These are phyloP conservation scores for Cetonia aurata DNA, from an alignment of 2,888 invertebrate species.

Conservation along the genomic window DNA sequence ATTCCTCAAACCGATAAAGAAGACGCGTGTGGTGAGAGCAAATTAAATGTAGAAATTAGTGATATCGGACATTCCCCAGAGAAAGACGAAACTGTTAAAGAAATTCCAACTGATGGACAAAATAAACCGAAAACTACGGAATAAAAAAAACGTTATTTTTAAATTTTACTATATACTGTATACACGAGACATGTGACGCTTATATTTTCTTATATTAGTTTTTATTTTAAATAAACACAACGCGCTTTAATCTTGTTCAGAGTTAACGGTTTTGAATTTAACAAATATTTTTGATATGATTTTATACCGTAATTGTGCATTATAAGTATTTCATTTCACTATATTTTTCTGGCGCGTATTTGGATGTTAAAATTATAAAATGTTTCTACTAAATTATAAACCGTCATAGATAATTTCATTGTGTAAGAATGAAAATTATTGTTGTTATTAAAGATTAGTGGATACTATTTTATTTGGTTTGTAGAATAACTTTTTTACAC, in stretches of 20 bases:
- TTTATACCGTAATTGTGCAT: conserved; percentile 1
- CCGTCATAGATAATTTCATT: background rate
- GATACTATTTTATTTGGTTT: conserved; percentile 29
- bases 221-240: conserved; percentile 2
- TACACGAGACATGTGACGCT: conserved; percentile 7
- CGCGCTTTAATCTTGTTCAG: background rate
- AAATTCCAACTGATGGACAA: background rate
- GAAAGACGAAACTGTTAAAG: conserved; percentile 13
- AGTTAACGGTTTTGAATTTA: conserved; percentile 9
- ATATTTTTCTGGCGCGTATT: conserved; percentile 2
- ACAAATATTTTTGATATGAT: conserved; percentile 21
- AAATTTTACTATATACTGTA: conserved; percentile 12
- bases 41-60: conserved; percentile 9
- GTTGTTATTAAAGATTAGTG: conserved; percentile 12
- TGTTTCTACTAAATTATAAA: background rate
- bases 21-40: background rate
- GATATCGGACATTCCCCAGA: conserved; percentile 36
- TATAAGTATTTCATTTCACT: background rate
- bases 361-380: background rate
- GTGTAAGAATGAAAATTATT: conserved; percentile 9
- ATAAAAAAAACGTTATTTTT: background rate
- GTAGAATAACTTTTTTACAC: conserved; percentile 30
- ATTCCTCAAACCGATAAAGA: background rate
- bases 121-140: background rate
- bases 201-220: conserved; percentile 14